Evolutionary conservation across 2,888 invertebrate species (phyloP), one percentile per base, ranked within the genome.

Genomic region (Lepidonotus clava): DNA sequence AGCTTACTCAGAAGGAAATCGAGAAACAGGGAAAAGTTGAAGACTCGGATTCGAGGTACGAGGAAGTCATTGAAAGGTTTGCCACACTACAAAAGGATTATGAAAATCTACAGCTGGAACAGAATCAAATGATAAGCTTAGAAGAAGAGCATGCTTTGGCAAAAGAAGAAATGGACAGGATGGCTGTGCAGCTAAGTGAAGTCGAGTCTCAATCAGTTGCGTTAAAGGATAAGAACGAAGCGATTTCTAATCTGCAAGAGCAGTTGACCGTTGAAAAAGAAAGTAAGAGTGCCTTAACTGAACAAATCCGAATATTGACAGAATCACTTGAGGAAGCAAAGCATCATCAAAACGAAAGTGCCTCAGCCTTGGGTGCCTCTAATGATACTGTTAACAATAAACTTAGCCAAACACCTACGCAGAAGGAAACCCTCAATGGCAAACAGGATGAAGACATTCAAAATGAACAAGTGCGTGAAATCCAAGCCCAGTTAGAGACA

Each of bases 281-380:
- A 36, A 34, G 36, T 34, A 71, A n/a, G 28, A 24, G 24, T 61
- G 24, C 61, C 28, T 24, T 24, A 11, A 32, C 1, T 5, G 61
- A 28, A 1, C 56, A 8, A 51, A 24, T 53, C 51, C 6, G 67
- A 40, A 32, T 32, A 41, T 32, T 53, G 24, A 46, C 85, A 2
- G 85, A 80, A 32, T 40, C 38, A 40, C 41, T 84, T 32, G 71
- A 80, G 41, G 66, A 87, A 46, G 38, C 80, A 24, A 21, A 36
- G 41, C 18, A 8, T 34, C 24, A 40, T 46, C 8, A 46, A 14
- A 83, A 21, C 28, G 83, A 83, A 32, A 28, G 32, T 83, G 28
- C 83, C 53, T 83, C 83, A 11, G 24, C 36, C 36, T 32, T 71
- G 36, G 18, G 36, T 71, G 36, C 36, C 71, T 71, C 71, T 36